A percentile compares a stretch with the other conserved stretches of the same genome.
Evolutionary conservation across 1,140 invertebrate genomes (phyloP).

Genomic region (Drosophila ohnishii): DNA sequence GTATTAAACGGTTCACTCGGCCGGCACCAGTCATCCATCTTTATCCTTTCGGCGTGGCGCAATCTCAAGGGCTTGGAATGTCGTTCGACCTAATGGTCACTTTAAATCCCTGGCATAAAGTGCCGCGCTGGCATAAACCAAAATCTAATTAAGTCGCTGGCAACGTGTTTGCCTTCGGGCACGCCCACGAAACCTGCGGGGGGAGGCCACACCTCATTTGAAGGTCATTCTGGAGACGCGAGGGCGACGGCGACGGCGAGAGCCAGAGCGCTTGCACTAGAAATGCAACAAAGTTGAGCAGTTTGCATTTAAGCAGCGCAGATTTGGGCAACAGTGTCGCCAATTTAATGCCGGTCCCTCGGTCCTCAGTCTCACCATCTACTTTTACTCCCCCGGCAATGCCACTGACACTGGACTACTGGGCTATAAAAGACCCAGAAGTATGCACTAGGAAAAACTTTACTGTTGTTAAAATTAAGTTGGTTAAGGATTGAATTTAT

Average conservation of each 20-base stretch:
- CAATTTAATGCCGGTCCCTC: slow-evolving; percentile 57
- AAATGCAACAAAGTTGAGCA: slow-evolving; percentile 68
- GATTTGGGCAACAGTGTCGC: slow-evolving; percentile 76
- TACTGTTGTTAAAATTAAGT: neutral
- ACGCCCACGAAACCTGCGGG: slow-evolving; percentile 13
- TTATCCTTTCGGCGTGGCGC: neutral
- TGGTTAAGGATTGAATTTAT: neutral
- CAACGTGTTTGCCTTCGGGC: slow-evolving; percentile 32
- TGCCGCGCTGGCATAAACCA: slow-evolving; percentile 53
- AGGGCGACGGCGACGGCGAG: neutral
- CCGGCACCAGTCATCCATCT: slow-evolving; percentile 6
- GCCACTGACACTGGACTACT: slow-evolving; percentile 37
- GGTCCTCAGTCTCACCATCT: neutral
- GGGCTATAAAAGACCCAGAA: slow-evolving; percentile 50
- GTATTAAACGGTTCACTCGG: slow-evolving; percentile 20
- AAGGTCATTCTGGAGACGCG: slow-evolving; percentile 59
- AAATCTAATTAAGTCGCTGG: slow-evolving; percentile 66
- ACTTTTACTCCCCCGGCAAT: slow-evolving; percentile 14
- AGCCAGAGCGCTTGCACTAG: slow-evolving; percentile 11
- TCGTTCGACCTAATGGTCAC: slow-evolving; percentile 48
- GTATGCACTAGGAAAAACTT: neutral
- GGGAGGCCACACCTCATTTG: slow-evolving; percentile 41
- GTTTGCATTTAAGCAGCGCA: slow-evolving; percentile 72
- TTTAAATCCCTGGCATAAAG: slow-evolving; percentile 46
- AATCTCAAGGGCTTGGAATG: slow-evolving; percentile 39